Percentiles rank a stretch among this genome's conserved stretches.
Evolutionary conservation across 2,797 vertebrate genomes (phyloP).

Genomic region (Ciconia nigra): DNA sequence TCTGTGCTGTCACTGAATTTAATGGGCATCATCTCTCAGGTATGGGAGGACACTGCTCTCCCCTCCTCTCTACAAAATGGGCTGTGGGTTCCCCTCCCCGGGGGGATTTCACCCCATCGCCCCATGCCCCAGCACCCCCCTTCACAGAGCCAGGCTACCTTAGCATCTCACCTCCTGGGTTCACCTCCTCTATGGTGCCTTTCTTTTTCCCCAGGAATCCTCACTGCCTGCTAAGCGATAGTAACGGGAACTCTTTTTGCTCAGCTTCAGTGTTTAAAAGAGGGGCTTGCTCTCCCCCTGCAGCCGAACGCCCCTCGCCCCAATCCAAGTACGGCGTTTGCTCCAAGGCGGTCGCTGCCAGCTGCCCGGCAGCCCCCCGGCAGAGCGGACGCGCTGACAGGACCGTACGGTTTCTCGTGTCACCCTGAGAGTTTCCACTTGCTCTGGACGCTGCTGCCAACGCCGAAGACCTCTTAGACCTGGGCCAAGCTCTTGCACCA

Average conservation of each 20-base stretch:
- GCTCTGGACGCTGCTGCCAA: neutral
- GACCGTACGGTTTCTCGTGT: neutral
- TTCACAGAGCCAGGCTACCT: neutral
- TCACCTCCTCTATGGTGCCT: neutral
- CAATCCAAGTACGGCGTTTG: rapidly evolving
- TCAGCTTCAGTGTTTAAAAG: no score
- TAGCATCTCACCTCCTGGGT: rapidly evolving
- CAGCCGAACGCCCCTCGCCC: no score
- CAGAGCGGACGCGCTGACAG: neutral
- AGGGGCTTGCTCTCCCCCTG: neutral
- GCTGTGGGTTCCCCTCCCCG: neutral
- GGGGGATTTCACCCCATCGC: neutral
- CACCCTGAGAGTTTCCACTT: neutral
- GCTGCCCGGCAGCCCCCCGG: neutral
- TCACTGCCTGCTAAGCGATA: rapidly evolving
- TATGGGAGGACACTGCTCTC: rapidly evolving
- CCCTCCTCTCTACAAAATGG: rapidly evolving
- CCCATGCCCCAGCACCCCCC: neutral
- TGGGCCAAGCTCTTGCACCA: constrained; percentile 35
- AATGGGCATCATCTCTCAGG: rapidly evolving
- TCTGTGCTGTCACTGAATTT: neutral
- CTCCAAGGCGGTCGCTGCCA: neutral
- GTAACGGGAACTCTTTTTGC: rapidly evolving
- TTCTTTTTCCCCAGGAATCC: neutral
- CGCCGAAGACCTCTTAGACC: neutral